A percentile compares a stretch with the other conserved stretches of the same genome.
phyloP scores from a whole-genome alignment of 2,888 invertebrate genomes.

The Zaprionus lineosus region DNA sequence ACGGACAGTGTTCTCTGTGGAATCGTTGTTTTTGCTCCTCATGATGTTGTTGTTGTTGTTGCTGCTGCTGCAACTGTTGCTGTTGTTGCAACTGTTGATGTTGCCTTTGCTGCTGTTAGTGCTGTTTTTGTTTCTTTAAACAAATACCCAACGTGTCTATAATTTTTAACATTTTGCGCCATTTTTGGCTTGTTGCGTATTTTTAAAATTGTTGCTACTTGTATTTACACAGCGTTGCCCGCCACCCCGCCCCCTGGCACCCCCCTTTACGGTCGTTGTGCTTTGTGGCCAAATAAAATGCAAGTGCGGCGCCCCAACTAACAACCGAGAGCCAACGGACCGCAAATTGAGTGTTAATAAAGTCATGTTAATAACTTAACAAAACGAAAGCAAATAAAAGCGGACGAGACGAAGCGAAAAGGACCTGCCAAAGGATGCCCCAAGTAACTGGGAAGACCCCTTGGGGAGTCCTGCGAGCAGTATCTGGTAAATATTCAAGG shows the following conservation, averaged over 20 bases:
- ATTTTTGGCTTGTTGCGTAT: conserved; percentile 45
- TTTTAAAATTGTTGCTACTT: conserved; percentile 49
- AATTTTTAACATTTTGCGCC: conserved; percentile 58
- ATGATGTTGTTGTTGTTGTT: too few species aligned
- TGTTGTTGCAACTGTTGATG: too few species aligned
- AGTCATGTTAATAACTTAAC: conserved; percentile 77
- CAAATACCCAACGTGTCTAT: conserved; percentile 66
- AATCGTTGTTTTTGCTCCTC: too few species aligned
- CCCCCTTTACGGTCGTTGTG: conserved; percentile 46
- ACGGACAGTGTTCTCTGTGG: too few species aligned
- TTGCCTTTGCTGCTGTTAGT: too few species aligned
- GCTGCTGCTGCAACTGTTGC: too few species aligned
- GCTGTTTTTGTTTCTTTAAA: conserved; percentile 61
- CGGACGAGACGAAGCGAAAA: conserved; percentile 5
- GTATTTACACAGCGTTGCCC: conserved; percentile 1
- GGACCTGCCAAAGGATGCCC: conserved; percentile 12
- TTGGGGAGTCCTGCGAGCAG: background rate
- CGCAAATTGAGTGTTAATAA: conserved; percentile 78
- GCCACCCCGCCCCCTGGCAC: background rate
- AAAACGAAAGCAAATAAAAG: conserved; percentile 33
- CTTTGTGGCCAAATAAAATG: conserved; percentile 71
- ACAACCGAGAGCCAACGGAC: conserved; percentile 51
- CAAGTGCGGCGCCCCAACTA: conserved; percentile 40
- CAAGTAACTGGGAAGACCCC: background rate
- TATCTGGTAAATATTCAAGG: conserved; percentile 44